These are phyloP conservation scores for Deroplatys truncata DNA, from an alignment of 2,888 invertebrate species.

Conservation along the genomic window DNA sequence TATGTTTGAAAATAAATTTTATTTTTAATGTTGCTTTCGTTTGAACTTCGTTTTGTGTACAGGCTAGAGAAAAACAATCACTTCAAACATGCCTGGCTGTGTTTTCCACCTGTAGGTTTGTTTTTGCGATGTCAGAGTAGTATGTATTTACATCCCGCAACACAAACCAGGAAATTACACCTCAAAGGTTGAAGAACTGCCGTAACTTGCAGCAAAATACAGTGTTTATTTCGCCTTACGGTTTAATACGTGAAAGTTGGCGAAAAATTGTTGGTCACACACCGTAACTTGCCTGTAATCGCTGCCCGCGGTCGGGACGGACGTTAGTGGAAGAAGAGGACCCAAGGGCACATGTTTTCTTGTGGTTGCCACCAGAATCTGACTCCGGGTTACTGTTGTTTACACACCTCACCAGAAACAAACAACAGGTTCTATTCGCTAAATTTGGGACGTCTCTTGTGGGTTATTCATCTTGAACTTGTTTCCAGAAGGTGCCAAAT, in stretches of 20 bases:
- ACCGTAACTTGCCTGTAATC: background rate
- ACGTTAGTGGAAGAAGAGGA: background rate
- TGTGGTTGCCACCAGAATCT: background rate
- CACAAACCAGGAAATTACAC: too few relatives aligned
- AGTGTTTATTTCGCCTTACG: background rate
- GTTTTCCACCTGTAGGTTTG: too few relatives aligned
- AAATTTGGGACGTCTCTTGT: background rate
- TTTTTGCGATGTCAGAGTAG: too few relatives aligned
- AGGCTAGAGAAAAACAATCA: too few relatives aligned
- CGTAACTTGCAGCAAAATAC: background rate
- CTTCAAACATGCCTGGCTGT: too few relatives aligned
- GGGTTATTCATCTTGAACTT: too few relatives aligned
- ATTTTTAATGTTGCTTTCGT: too few relatives aligned
- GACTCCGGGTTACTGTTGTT: background rate
- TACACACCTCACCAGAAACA: background rate
- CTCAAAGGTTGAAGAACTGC: too few relatives aligned
- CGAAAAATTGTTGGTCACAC: background rate
- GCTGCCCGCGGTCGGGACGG: background rate
- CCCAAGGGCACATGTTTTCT: background rate
- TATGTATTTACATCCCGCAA: too few relatives aligned
- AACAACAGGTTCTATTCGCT: background rate
- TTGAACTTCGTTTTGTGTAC: too few relatives aligned
- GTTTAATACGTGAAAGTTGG: background rate
- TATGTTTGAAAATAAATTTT: too few relatives aligned
- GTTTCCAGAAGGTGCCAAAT: too few relatives aligned